phyloP scores from a whole-genome alignment of 2,888 invertebrate genomes.

The Epinotia demarniana region DNA sequence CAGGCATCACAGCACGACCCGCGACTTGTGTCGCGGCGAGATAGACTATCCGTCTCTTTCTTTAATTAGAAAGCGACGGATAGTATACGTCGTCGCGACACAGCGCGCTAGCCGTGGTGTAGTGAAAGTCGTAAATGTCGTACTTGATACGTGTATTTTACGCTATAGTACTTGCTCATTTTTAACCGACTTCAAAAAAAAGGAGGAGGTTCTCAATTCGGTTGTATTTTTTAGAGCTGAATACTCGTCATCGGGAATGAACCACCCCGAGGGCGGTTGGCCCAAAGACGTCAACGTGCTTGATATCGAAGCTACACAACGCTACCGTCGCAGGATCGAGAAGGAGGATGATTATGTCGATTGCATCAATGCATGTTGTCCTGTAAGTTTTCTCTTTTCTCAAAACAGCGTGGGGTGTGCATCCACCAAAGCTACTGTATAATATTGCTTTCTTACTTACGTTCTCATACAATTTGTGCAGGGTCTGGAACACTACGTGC shows the following conservation, averaged over 20 bases:
- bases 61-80: no score
- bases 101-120: no score
- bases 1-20: no score
- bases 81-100: no score
- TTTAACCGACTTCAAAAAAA: no score
- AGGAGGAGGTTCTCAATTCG: no score
- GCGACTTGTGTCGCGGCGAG: no score
- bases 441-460: background rate
- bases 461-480: conserved; percentile 59
- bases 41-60: no score
- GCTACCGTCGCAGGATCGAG: conserved; percentile 91
- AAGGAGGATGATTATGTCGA: conserved; percentile 91
- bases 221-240: conserved; percentile 84
- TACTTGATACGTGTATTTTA: no score
- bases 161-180: background rate
- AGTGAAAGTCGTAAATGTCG: no score
- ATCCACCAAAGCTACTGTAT: background rate
- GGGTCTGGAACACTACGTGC: conserved; percentile 92
- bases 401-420: background rate
- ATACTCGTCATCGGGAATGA: conserved; percentile 83
- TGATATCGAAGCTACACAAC: conserved; percentile 88
- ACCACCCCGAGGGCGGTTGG: conserved; percentile 94
- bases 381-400: conserved; percentile 55
- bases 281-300: conserved; percentile 88
- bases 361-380: conserved; percentile 84